Percentiles rank a stretch among this genome's conserved stretches.
These are phyloP conservation scores for Bombus pyrosoma DNA, from an alignment of 1,140 invertebrate genomes.

Conservation along the genomic window DNA sequence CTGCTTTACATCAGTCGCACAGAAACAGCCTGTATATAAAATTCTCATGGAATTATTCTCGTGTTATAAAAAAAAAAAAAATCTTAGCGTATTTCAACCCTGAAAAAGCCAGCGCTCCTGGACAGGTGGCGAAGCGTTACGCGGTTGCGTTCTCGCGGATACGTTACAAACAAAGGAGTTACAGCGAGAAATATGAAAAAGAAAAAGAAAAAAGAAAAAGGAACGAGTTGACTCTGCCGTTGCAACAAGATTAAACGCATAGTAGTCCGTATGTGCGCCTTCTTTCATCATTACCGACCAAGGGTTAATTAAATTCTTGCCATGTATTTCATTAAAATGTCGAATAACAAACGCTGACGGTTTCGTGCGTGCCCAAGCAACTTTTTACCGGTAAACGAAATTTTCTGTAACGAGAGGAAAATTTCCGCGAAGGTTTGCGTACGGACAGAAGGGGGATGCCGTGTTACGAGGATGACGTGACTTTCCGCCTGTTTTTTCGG, in stretches of 20 bases:
- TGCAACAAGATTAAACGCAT: constrained; percentile 13
- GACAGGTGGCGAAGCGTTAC: constrained; percentile 10
- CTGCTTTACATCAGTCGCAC: too few species aligned
- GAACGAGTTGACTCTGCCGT: neutral
- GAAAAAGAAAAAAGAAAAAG: constrained; percentile 7
- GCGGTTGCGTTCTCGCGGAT: constrained; percentile 35
- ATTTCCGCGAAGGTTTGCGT: neutral
- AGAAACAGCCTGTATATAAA: too few species aligned
- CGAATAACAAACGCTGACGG: constrained; percentile 47
- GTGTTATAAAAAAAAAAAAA: too few species aligned
- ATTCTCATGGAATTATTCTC: too few species aligned
- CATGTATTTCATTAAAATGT: constrained; percentile 51
- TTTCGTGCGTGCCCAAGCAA: neutral
- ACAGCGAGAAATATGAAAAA: constrained; percentile 37
- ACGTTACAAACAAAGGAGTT: constrained; percentile 36
- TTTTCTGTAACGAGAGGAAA: neutral
- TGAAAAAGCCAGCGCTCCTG: constrained; percentile 8
- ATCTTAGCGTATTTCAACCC: neutral
- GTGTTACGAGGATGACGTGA: neutral
- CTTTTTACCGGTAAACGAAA: neutral
- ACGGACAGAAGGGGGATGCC: neutral
- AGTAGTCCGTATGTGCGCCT: neutral
- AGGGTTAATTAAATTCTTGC: constrained; percentile 62
- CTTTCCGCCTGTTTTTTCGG: neutral
- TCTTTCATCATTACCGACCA: constrained; percentile 40